Evolutionary conservation across 2,113 vertebrate genomes (phyloP).

Genomic region (Platysteira castanea): DNA sequence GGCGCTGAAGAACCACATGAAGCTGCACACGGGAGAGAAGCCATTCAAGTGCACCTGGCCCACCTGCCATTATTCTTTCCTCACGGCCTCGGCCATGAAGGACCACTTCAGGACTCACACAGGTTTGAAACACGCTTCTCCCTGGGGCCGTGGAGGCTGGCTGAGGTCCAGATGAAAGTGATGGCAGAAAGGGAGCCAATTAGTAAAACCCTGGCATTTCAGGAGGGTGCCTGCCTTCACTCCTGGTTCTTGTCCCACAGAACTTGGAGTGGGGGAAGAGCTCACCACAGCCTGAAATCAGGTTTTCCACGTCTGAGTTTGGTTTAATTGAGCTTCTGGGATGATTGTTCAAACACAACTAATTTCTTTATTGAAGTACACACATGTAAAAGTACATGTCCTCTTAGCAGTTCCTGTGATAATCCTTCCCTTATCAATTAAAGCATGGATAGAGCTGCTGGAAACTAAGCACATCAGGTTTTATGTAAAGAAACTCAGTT

Average conservation of each 20-base stretch:
- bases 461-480: background rate
- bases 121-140: constrained; percentile 74
- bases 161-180: accelerated
- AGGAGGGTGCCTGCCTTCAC: background rate
- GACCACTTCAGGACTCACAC: constrained; percentile 98
- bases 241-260: background rate
- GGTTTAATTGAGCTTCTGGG: background rate
- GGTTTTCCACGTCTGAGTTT: background rate
- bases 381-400: background rate
- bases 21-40: constrained; percentile 96
- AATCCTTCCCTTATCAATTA: background rate
- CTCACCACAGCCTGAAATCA: background rate
- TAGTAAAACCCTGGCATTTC: background rate
- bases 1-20: constrained; percentile 99
- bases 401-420: background rate
- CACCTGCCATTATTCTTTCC: constrained; percentile 96
- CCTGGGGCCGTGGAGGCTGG: accelerated
- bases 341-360: background rate
- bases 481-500: background rate
- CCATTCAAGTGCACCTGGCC: constrained; percentile 95
- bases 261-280: background rate
- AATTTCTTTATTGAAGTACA: background rate
- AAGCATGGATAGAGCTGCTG: background rate
- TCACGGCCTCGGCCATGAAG: constrained; percentile 95
- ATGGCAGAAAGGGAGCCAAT: background rate